Evolutionary conservation across 2,113 vertebrate species (phyloP).

Genomic region (Globicephala melas): DNA sequence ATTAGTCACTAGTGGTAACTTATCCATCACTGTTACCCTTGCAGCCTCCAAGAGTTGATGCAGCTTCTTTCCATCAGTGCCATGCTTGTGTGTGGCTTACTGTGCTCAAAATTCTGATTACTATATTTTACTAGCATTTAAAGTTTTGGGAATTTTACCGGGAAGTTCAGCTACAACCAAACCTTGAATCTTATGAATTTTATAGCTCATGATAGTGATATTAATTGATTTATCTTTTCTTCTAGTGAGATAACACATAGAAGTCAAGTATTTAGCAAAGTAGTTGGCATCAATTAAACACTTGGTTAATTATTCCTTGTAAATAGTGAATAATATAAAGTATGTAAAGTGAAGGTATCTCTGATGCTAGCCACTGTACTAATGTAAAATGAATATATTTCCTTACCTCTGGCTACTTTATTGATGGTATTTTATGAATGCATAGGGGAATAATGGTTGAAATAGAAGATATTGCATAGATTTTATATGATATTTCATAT

Average conservation of each 20-base stretch:
- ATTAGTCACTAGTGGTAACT: not conserved
- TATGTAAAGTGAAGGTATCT: not conserved
- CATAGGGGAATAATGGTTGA: not conserved
- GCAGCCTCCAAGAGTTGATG: not conserved
- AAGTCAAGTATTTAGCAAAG: slow-evolving; percentile 26
- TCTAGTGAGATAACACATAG: not conserved
- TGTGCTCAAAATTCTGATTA: not conserved
- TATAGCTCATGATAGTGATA: not conserved
- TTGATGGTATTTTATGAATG: not conserved
- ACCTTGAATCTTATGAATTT: slow-evolving; percentile 30
- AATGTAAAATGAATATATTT: slow-evolving; percentile 8
- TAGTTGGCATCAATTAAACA: not conserved
- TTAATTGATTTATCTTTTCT: slow-evolving; percentile 28
- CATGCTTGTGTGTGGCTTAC: not conserved
- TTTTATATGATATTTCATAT: not conserved
- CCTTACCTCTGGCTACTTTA: not conserved
- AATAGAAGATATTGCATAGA: not conserved
- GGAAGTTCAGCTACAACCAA: not conserved
- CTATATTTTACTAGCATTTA: slow-evolving; percentile 6
- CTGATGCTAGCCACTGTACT: not conserved
- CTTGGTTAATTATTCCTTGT: slow-evolving; percentile 21
- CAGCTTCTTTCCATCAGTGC: not conserved
- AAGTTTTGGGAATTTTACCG: not conserved
- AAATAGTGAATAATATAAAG: slow-evolving; percentile 27
- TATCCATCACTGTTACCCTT: not conserved